Percentiles rank a stretch among this genome's conserved stretches.
Conservation (phyloP, 2,797 vertebrate genomes). For the Sphenodon punctatus region DNA sequence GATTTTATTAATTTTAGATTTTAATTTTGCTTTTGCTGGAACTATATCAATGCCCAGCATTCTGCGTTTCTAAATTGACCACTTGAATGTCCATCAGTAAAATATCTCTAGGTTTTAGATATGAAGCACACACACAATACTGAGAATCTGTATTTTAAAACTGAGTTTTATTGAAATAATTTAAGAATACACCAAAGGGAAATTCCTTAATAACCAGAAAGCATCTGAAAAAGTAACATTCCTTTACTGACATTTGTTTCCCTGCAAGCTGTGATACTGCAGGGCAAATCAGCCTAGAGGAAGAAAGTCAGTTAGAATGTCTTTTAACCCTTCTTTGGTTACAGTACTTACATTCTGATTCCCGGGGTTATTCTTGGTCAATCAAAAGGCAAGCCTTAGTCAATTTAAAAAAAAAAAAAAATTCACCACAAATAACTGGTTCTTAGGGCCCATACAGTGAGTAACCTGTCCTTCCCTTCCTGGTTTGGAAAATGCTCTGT, state of each 20-base stretch:
- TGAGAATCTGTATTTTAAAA: background rate
- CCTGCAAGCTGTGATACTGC: background rate
- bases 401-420: too few relatives aligned
- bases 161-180: background rate
- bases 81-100: background rate
- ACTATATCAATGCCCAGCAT: background rate
- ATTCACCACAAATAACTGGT: too few relatives aligned
- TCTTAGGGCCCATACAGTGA: background rate
- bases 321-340: background rate
- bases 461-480: background rate
- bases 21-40: background rate
- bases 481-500: background rate
- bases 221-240: background rate
- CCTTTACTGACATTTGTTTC: background rate
- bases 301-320: background rate
- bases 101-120: accelerated
- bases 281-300: background rate
- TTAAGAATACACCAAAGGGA: background rate
- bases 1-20: background rate
- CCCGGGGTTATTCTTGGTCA: background rate
- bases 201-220: background rate
- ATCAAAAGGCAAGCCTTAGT: background rate
- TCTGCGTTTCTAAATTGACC: background rate
- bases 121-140: accelerated
- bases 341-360: background rate